Conservation (phyloP, 2,888 invertebrate species). For the Rhaphigaster nebulosa region DNA sequence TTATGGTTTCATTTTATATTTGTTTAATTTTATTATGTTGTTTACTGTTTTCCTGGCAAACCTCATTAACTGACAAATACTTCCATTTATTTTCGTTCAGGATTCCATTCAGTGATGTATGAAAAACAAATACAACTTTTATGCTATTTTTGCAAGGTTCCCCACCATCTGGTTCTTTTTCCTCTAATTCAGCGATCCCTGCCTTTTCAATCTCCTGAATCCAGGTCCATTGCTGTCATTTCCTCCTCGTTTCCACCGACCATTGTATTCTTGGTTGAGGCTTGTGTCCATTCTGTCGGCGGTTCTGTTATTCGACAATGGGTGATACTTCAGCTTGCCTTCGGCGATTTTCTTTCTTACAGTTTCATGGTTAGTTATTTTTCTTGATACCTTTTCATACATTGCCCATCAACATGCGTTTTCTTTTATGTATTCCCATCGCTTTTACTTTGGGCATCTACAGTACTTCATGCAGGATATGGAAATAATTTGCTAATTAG, state of each 20-base stretch:
- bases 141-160: not conserved
- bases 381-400: not conserved
- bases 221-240: not conserved
- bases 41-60: not conserved
- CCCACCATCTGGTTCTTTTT: not conserved
- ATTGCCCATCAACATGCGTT: not conserved
- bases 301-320: not conserved
- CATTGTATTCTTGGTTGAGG: not conserved
- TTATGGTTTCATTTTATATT: no score
- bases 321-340: not conserved
- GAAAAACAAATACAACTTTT: not conserved
- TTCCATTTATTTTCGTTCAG: not conserved
- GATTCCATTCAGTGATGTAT: not conserved
- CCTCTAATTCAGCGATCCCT: not conserved
- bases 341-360: not conserved
- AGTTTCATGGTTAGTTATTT: not conserved
- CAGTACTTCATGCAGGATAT: no score
- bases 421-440: not conserved
- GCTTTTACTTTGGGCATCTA: not conserved
- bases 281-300: not conserved
- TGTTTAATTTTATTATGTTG: no score
- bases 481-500: not conserved
- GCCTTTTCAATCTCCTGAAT: slow-evolving; percentile 16
- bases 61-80: not conserved
- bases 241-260: not conserved